Evolutionary conservation across 2,797 vertebrate species (phyloP), one percentile per base, ranked within the genome.

Genomic region (Cuniculus paca): DNA sequence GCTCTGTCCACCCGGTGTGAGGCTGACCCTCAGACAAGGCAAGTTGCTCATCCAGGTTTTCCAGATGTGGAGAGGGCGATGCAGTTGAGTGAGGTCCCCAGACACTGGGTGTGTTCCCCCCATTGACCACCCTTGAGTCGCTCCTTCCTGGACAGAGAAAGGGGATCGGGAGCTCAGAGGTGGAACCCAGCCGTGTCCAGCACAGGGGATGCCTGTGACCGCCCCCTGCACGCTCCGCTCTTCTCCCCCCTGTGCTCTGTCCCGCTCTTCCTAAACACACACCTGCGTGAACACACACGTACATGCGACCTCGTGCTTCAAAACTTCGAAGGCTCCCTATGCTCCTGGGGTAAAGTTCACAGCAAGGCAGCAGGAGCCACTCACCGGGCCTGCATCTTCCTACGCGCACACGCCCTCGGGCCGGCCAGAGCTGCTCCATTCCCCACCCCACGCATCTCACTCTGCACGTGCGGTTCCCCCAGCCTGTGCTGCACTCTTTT

Each of bases 321-420:
- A 5, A 56, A 36, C 22, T 24, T 36, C 78, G 0, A 9, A 45
- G 36, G 9, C 34, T 39, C 34, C 24, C 26, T 17, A 50, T 19
- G n/a, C 56, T 61, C n/a, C 20, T 14, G 13, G 58, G 60, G 36
- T 68, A 3, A 60, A 19, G 60, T 26, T 78, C 24, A 26, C 8
- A 1, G 24, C 68, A 0, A 0, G 13, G 77, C 42, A 34, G 17
- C 16, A 1, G n/a, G 65, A 31, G 39, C 34, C 42, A 0, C 1
- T 24, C 45, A 6, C 5, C 54, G 9, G 68, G 34, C 70, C 61
- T 24, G 7, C 3, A 13, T 58, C 74, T 14, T 34, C 75, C 22
- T 45, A 4, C 56, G 26, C 13, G 1, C 54, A 6, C 9, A 39
- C 60, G 39, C 0, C 6, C 50, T n/a, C 4, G 3, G 48, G 50